Evolutionary conservation across 2,888 invertebrate genomes (phyloP).

Genomic region (Mechanitis mazaeus): DNA sequence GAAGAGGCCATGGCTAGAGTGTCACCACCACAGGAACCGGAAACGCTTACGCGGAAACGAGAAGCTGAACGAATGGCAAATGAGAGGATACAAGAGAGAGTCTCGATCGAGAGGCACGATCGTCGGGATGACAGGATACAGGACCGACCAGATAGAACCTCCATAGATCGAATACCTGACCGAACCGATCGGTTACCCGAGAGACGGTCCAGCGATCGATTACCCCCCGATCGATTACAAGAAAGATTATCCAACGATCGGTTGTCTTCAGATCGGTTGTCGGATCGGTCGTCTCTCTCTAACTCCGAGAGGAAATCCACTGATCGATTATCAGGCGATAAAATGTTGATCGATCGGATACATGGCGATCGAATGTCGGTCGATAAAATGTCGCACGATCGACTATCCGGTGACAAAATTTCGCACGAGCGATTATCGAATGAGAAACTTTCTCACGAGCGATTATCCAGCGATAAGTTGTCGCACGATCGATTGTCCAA

Average conservation of each 20-base stretch:
- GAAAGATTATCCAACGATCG: constrained; percentile 30
- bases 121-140: constrained; percentile 43
- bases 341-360: constrained; percentile 26
- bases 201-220: constrained; percentile 30
- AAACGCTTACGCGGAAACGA: constrained; percentile 38
- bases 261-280: constrained; percentile 33
- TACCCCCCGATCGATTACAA: constrained; percentile 33
- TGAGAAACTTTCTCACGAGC: constrained; percentile 33
- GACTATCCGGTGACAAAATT: constrained; percentile 41
- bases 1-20: constrained; percentile 60
- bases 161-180: constrained; percentile 28
- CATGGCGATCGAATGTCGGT: constrained; percentile 33
- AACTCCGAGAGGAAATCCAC: constrained; percentile 30
- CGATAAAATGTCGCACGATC: constrained; percentile 37
- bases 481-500: constrained; percentile 35
- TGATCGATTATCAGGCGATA: constrained; percentile 33
- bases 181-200: constrained; percentile 31
- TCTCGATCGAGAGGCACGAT: constrained; percentile 41
- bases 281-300: constrained; percentile 38
- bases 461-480: constrained; percentile 35
- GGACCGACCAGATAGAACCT: constrained; percentile 36
- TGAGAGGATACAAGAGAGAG: constrained; percentile 44
- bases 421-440: constrained; percentile 41
- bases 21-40: constrained; percentile 53
- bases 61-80: constrained; percentile 40